A percentile compares a stretch with the other conserved stretches of the same genome.
Conservation (phyloP, 2,888 invertebrate genomes). For the Coleophora deauratella region DNA sequence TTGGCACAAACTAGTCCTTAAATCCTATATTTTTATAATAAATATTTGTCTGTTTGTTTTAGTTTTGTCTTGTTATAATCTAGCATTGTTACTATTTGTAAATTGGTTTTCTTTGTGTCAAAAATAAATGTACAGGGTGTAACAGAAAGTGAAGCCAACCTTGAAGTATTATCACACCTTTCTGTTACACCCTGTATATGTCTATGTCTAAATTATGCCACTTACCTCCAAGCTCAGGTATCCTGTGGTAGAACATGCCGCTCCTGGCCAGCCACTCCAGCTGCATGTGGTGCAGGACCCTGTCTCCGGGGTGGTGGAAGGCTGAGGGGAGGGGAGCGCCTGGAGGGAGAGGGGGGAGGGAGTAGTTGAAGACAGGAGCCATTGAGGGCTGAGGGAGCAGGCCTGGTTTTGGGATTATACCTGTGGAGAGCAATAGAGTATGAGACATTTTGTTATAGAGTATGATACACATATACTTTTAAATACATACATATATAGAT, state of each 20-base stretch:
- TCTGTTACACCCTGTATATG: no score
- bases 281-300: constrained; percentile 84
- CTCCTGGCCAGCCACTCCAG: constrained; percentile 93
- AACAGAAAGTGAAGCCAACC: no score
- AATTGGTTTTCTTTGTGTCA: no score
- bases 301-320: constrained; percentile 62
- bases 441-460: not conserved
- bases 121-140: no score
- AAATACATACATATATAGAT: no score
- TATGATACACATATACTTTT: no score
- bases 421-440: constrained; percentile 26
- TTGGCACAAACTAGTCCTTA: no score
- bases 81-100: no score
- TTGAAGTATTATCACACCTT: no score
- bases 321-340: constrained; percentile 44
- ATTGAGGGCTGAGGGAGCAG: constrained; percentile 72
- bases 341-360: constrained; percentile 35
- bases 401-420: constrained; percentile 76
- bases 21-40: no score
- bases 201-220: constrained; percentile 12
- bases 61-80: no score
- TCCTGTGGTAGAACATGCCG: constrained; percentile 92
- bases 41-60: no score
- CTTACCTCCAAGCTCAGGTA: constrained; percentile 88
- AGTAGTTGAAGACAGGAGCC: constrained; percentile 63